Evolutionary conservation across 2,797 vertebrate genomes (phyloP).

Genomic region (Sebastes iracundus): DNA sequence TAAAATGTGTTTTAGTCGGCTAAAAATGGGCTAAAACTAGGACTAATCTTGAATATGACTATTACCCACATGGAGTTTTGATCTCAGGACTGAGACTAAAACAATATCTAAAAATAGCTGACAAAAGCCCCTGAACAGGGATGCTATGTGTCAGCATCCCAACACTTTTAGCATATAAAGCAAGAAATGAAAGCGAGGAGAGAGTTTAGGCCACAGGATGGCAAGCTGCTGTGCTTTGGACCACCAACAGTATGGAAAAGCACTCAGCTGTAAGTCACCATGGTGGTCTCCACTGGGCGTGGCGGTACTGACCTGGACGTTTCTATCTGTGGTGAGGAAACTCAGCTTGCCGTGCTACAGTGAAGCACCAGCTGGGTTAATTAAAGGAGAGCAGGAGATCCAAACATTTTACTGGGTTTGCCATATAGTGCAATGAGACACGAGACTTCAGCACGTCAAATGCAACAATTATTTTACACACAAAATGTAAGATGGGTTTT

Average conservation of each 20-base stretch:
- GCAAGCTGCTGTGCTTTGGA: conserved; percentile 12
- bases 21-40: background rate
- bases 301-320: conserved; percentile 24
- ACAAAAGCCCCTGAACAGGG: background rate
- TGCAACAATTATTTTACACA: background rate
- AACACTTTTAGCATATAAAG: background rate
- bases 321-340: conserved; percentile 33
- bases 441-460: background rate
- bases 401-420: conserved; percentile 20
- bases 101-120: background rate
- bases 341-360: conserved; percentile 3
- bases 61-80: background rate
- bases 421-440: background rate
- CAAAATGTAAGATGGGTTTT: background rate
- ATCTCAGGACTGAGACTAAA: background rate
- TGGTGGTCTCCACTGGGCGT: conserved; percentile 35
- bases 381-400: conserved; percentile 29
- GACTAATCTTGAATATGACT: background rate
- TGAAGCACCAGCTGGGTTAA: conserved; percentile 22
- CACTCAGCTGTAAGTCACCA: conserved; percentile 21
- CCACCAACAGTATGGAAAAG: conserved; percentile 48
- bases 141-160: background rate
- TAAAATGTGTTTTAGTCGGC: background rate
- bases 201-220: background rate
- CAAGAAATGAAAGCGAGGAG: background rate